Base-by-base conservation (phyloP, 2,888 invertebrate species). In the Pegoplata infirma region DNA sequence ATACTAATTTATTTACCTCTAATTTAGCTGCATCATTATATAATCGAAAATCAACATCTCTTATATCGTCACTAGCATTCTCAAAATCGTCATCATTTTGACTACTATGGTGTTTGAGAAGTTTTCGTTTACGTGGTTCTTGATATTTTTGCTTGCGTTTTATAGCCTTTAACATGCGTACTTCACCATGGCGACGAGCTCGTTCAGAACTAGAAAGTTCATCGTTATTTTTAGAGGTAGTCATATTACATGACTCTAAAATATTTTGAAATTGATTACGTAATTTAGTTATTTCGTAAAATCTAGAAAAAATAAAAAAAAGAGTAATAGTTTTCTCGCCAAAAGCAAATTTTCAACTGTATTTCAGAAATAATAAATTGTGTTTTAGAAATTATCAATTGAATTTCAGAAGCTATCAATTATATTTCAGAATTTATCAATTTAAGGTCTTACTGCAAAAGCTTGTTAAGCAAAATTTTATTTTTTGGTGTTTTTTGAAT, bases 271-370 rank as follows among this genome's bases (percentile, higher is more conserved):
- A 95, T 89, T 99, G 99, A 21, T 94, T 92, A 36, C 97, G 92
- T 5, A 99, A 90, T 90, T 99, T 99, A 0, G 96, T 96, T 85
- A 98, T 95, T 90, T 99, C 99, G 86, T 98, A 99, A 85, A 99
- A 94, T 19, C 86, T 86, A 66, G n/a, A n/a, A n/a, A n/a, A n/a
- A n/a, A n/a, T n/a, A n/a, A n/a, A n/a, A 36, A 46, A 21, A 46
- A 17, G 12, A 40, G n/a, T 14, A 17, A 2, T 28, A n/a, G n/a
- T n/a, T n/a, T n/a, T n/a, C n/a, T n/a, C n/a, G n/a, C n/a, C n/a
- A n/a, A n/a, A n/a, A n/a, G n/a, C n/a, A n/a, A n/a, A n/a, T n/a
- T n/a, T n/a, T n/a, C n/a, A n/a, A n/a, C n/a, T n/a, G n/a, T n/a
- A n/a, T n/a, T n/a, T n/a, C n/a, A n/a, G n/a, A n/a, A n/a, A n/a